phyloP scores from a whole-genome alignment of 2,888 invertebrate species.

The Lumbricus terrestris region DNA sequence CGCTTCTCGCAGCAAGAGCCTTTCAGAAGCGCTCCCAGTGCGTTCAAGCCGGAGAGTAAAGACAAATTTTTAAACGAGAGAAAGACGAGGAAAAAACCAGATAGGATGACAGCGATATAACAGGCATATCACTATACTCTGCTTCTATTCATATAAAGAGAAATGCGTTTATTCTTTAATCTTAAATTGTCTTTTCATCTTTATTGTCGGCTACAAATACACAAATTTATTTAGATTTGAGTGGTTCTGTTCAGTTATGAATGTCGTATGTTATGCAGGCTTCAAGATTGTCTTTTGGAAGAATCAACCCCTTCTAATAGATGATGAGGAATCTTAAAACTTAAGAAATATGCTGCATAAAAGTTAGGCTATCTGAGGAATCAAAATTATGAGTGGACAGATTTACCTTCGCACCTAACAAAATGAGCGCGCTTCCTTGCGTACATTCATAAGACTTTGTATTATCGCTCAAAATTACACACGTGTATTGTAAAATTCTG shows the following conservation, averaged over 20 bases:
- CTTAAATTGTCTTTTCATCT: not conserved
- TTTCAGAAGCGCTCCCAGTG: no score
- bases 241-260: not conserved
- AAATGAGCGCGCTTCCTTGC: not conserved
- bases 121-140: not conserved
- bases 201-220: no score
- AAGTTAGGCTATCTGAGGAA: no score
- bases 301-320: not conserved
- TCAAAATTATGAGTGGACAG: not conserved
- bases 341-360: no score
- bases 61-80: no score
- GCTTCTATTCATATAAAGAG: not conserved
- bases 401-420: not conserved
- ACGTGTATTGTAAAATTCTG: not conserved
- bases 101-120: no score
- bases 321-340: not conserved
- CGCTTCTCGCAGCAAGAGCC: no score
- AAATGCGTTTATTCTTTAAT: not conserved
- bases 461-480: not conserved
- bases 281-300: not conserved
- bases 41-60: no score
- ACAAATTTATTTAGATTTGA: no score
- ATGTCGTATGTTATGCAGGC: not conserved
- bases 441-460: not conserved
- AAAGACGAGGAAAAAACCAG: no score